Base-by-base conservation (phyloP, 1,140 invertebrate species). In the Steinernema feltiae region DNA sequence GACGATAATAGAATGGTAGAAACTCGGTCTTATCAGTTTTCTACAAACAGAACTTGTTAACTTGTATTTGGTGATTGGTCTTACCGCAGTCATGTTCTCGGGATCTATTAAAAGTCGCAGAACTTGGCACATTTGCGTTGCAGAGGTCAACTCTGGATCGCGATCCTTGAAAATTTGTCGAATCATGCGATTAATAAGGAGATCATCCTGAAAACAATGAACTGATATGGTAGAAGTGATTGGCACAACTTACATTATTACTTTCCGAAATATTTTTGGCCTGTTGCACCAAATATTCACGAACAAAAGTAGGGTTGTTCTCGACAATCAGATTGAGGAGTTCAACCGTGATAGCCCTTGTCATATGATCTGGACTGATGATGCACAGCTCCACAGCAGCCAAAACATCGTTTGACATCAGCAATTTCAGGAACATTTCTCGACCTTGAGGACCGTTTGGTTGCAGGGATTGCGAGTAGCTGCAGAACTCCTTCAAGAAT, bases 401-500 rank as follows among this genome's bases (percentile, higher is more conserved):
- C 82, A 99, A 88, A 84, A 99, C 93, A 73, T 97, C 95, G 83
- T 98, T 90, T 82, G 91, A 91, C 76, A 94, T 94, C 79, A 99
- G 89, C 27, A 63, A 70, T 88, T 97, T 97, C 88, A 97, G 98
- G 89, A 98, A 99, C 46, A 91, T 90, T 87, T 99, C 97, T 87
- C 97, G 94, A 81, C 93, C 93, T 86, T 94, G 93, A 12, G 94
- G 94, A 30, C 81, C 84, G 27, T 48, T 82, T 0, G 80, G 63
- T 71, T 86, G 84, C 2, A 85, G 76, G 0, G 82, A 78, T 15
- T 82, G 80, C 18, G 82, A 84, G 90, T 98, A 98, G 87, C 95
- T 96, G 89, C 96, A 98, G 88, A 98, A 98, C 88, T 99, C 97
- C 88, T 98, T 99, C 32, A 99, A 89, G 89, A 99, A 99, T 78